Base-by-base conservation (phyloP, 35 echinoderm and acorn worm genomes). In the Amphiura filiformis region DNA sequence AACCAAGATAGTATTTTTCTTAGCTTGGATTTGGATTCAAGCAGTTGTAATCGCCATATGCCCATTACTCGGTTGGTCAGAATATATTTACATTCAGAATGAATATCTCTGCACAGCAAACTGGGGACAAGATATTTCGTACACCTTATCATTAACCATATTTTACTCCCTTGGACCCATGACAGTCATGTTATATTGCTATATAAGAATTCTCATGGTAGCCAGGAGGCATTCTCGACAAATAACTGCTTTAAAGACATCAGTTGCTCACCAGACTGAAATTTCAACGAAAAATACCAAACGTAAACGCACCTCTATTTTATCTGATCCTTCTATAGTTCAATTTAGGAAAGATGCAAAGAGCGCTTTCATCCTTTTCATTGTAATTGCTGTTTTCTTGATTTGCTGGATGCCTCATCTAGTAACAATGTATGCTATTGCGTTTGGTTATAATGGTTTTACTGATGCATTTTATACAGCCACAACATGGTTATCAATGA, bases 331-430 rank as follows among this genome's bases (percentile, higher is more conserved):
- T 52, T 20, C 44, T 11, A 52, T 11, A 52, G 44, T 7, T 86
- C 90, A 83, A 5, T 76, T 86, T 31, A 88, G 84, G 35, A 56
- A 82, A 22, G 94, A 96, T 57, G 89, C 87, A 13, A 89, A 92
- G 77, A 90, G 86, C 15, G 83, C 90, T 22, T 80, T 84, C 0
- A 96, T 86, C 3, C 87, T 96, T 18, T 41, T 96, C 26, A 78
- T 92, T 34, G 94, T 96, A 13, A 96, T 96, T 0, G 94, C 90
- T 15, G 89, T 87, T 0, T 96, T 92, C 83, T 31, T 93, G 4
- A 11, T 90, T 13, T 96, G 90, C 44, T 96, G 94, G 94, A 18
- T 84, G 34, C 94, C 94, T 28, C 91, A 93, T 61, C 75, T 84
- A 0, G 65, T 89, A 3, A 89, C 78, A 18, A 75, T 89, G 38